phyloP scores from a whole-genome alignment of 2,888 invertebrate genomes.

The Lepetodrilus schrolli region DNA sequence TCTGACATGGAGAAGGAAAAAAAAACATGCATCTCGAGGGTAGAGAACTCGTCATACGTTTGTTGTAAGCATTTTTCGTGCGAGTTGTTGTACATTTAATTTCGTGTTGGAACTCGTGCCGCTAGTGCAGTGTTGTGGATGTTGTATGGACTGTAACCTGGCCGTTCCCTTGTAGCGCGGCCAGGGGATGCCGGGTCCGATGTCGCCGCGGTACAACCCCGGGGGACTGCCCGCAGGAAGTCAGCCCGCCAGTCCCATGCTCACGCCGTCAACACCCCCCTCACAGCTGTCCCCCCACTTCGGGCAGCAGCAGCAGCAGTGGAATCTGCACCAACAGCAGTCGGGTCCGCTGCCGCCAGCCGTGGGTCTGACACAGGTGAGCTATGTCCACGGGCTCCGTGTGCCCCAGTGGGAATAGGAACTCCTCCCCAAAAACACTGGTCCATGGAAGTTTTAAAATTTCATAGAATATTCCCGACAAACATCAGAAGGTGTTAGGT shows the following conservation, averaged over 20 bases:
- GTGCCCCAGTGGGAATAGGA: no score
- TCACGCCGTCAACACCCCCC: slow-evolving; percentile 47
- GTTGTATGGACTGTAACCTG: background rate
- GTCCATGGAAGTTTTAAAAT: no score
- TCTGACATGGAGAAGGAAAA: background rate
- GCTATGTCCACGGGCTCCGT: background rate
- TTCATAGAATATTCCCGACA: no score
- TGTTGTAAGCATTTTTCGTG: background rate
- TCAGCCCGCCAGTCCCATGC: slow-evolving; percentile 46
- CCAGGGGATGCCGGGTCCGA: slow-evolving; percentile 67
- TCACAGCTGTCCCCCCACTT: slow-evolving; percentile 66
- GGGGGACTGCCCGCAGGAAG: slow-evolving; percentile 39
- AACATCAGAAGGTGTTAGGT: no score
- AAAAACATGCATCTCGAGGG: background rate
- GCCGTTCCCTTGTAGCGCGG: slow-evolving; percentile 56
- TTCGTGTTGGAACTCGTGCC: slow-evolving; percentile 7
- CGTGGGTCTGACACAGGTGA: slow-evolving; percentile 31
- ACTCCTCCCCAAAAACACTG: no score
- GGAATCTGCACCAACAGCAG: slow-evolving; percentile 34
- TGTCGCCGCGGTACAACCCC: slow-evolving; percentile 64
- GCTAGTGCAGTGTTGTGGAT: background rate
- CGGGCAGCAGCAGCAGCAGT: slow-evolving; percentile 47
- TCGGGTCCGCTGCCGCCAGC: slow-evolving; percentile 33
- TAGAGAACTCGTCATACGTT: background rate
- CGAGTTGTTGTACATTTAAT: slow-evolving; percentile 2